These are phyloP conservation scores for Alligator sinensis DNA, from an alignment of 2,113 vertebrate genomes.

Conservation along the genomic window DNA sequence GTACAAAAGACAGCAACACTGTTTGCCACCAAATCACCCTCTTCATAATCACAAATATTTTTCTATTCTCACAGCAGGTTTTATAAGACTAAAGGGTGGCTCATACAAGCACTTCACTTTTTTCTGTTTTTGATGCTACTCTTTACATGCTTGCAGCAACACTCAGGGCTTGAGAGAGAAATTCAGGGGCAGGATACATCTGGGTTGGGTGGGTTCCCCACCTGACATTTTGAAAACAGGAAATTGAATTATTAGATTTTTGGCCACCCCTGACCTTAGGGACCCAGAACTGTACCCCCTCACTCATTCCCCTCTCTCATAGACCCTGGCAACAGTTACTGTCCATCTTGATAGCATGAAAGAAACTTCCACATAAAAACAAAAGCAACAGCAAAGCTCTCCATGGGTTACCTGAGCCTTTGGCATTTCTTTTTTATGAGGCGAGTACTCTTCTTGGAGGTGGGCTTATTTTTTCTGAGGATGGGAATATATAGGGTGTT, in stretches of 20 bases:
- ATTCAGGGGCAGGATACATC: no score
- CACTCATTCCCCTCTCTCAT: no score
- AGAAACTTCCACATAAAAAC: background rate
- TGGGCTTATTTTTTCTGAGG: background rate
- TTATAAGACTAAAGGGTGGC: constrained; percentile 16
- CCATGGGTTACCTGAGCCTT: background rate
- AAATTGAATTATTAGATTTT: no score
- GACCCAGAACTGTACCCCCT: no score
- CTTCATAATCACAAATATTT: constrained; percentile 1
- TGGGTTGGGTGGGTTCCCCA: no score
- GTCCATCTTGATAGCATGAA: background rate
- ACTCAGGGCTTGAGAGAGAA: no score
- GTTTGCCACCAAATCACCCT: no score
- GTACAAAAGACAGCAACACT: no score
- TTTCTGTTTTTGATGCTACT: constrained; percentile 1
- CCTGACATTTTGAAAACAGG: no score
- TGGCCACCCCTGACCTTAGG: no score
- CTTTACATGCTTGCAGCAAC: constrained; percentile 17
- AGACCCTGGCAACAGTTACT: no score
- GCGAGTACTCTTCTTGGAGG: background rate
- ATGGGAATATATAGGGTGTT: background rate
- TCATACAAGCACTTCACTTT: background rate
- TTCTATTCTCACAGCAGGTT: constrained; percentile 4
- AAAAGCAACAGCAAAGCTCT: fast-evolving
- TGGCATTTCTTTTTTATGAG: background rate